Conservation (phyloP, 30 jellyfish, hydroid and myxozoan genomes). For the Aurelia aurita complex sp. Pacific region DNA sequence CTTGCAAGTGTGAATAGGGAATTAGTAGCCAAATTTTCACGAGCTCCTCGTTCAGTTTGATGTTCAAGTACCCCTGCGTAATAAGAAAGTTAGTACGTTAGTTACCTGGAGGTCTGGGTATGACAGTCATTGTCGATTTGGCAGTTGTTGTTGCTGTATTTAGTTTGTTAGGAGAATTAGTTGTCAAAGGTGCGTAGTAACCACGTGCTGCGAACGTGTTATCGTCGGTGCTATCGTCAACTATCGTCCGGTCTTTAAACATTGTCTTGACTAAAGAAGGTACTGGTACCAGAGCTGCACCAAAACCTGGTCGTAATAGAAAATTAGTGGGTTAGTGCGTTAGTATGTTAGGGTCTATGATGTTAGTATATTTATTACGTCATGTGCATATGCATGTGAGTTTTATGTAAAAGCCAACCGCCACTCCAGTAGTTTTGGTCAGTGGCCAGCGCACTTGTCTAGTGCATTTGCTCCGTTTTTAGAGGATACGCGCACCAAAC, state of each 20-base stretch:
- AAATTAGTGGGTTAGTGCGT: not conserved
- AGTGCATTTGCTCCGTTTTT: too few species aligned
- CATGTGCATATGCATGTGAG: not conserved
- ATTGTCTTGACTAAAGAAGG: constrained; percentile 18
- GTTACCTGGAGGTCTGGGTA: constrained; percentile 90
- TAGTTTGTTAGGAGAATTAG: constrained; percentile 73
- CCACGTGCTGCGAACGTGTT: constrained; percentile 61
- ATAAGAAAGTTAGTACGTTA: not conserved
- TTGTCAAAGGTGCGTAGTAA: constrained; percentile 74
- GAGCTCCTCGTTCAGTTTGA: too few species aligned
- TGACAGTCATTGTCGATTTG: constrained; percentile 75
- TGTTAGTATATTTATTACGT: not conserved
- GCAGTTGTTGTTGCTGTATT: constrained; percentile 67
- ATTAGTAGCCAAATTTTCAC: too few species aligned
- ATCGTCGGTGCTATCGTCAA: constrained; percentile 52
- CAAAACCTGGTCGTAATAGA: constrained; percentile 50
- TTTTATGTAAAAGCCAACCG: too few species aligned
- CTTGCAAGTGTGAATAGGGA: too few species aligned
- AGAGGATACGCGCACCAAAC: too few species aligned
- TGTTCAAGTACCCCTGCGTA: too few species aligned
- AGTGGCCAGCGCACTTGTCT: too few species aligned
- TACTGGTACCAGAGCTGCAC: constrained; percentile 36
- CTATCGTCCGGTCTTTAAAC: constrained; percentile 71
- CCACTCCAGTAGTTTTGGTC: too few species aligned
- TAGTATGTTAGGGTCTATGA: not conserved